A percentile compares a stretch with the other conserved stretches of the same genome.
phyloP scores from a whole-genome alignment of 2,113 vertebrate genomes.

The Petaurus breviceps region DNA sequence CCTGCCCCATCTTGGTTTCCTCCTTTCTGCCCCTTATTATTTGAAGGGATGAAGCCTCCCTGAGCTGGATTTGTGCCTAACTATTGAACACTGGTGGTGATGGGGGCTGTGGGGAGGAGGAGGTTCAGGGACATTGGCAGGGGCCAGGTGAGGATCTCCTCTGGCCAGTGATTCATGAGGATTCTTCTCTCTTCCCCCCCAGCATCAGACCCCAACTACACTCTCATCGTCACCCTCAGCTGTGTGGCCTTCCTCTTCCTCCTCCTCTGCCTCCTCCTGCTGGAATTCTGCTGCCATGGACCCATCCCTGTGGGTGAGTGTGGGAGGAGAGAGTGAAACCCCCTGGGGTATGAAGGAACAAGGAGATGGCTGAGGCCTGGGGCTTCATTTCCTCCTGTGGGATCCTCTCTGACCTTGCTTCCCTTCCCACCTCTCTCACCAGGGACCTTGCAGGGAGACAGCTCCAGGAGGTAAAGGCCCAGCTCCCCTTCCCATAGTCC shows the following conservation, averaged over 20 bases:
- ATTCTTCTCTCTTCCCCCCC: neutral
- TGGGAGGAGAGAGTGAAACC: neutral
- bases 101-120: no score
- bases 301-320: neutral
- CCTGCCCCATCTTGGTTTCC: no score
- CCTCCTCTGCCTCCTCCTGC: no score
- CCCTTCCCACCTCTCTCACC: neutral
- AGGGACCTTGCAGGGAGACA: neutral
- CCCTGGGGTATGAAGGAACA: neutral
- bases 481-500: no score
- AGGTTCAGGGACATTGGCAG: no score
- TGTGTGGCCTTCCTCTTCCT: neutral
- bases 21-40: no score
- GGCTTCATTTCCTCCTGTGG: no score
- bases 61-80: no score
- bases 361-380: no score
- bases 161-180: neutral
- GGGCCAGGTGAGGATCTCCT: neutral
- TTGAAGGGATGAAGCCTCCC: no score
- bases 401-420: neutral
- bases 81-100: neutral
- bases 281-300: neutral
- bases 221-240: neutral
- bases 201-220: neutral
- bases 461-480: no score